Conservation (phyloP, 2,113 vertebrate species). For the Myodes glareolus region DNA sequence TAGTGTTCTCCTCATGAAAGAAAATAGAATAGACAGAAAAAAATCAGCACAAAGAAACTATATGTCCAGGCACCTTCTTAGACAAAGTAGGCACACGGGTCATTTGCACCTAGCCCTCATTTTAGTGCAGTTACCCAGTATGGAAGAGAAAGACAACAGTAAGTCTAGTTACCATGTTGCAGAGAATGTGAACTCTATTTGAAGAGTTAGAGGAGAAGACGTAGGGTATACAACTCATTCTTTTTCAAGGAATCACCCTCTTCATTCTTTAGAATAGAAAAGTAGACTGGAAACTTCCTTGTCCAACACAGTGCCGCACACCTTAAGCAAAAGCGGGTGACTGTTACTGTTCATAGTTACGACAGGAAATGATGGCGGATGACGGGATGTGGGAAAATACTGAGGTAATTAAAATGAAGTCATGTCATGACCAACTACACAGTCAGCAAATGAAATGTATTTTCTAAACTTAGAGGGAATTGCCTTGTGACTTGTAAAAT, state of each 20-base stretch:
- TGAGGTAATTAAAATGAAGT: background rate
- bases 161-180: background rate
- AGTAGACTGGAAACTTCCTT: background rate
- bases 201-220: background rate
- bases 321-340: background rate
- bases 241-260: background rate
- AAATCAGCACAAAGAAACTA: conserved; percentile 9
- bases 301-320: background rate
- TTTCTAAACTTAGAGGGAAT: background rate
- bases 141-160: background rate
- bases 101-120: background rate
- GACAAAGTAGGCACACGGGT: background rate
- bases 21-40: background rate
- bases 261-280: background rate
- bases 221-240: background rate
- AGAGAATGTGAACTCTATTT: background rate
- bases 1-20: background rate
- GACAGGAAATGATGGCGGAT: background rate
- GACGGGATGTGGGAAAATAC: background rate
- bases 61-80: background rate
- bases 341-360: background rate
- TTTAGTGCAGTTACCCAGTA: background rate
- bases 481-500: background rate
- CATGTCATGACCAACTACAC: background rate
- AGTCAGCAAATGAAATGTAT: background rate